Conservation (phyloP, 2,113 vertebrate genomes). For the Holacanthus passer region DNA sequence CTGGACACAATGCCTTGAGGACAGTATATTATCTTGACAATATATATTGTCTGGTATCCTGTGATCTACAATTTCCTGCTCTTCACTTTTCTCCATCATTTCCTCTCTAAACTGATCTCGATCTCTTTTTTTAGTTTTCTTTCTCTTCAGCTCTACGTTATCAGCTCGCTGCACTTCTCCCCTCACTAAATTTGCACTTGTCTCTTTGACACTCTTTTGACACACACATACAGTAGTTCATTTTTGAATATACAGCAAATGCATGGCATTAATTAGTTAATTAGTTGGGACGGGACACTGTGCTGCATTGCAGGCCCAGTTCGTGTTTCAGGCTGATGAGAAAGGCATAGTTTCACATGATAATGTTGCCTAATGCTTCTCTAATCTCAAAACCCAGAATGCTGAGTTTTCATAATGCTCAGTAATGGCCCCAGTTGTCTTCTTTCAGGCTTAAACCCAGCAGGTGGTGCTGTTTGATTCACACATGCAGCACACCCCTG, state of each 20-base stretch:
- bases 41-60: not conserved
- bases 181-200: too few species aligned
- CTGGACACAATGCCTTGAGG: conserved; percentile 30
- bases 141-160: not conserved
- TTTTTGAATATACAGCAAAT: not conserved
- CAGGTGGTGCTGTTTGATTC: conserved; percentile 46
- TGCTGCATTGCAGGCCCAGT: conserved; percentile 3
- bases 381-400: conserved; percentile 17
- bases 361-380: conserved; percentile 6
- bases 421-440: not conserved
- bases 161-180: not conserved
- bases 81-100: not conserved
- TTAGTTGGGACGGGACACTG: not conserved
- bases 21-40: conserved; percentile 1
- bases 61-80: not conserved
- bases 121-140: not conserved
- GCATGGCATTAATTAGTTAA: conserved; percentile 6
- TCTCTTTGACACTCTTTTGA: not conserved
- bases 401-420: conserved; percentile 6
- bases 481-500: not conserved
- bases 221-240: not conserved
- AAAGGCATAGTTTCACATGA: not conserved
- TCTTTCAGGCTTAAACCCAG: conserved; percentile 7
- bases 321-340: conserved; percentile 1
- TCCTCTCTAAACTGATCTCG: not conserved